These are phyloP conservation scores for Notocelia uddmanniana DNA, from an alignment of 2,888 invertebrate genomes.

Conservation along the genomic window DNA sequence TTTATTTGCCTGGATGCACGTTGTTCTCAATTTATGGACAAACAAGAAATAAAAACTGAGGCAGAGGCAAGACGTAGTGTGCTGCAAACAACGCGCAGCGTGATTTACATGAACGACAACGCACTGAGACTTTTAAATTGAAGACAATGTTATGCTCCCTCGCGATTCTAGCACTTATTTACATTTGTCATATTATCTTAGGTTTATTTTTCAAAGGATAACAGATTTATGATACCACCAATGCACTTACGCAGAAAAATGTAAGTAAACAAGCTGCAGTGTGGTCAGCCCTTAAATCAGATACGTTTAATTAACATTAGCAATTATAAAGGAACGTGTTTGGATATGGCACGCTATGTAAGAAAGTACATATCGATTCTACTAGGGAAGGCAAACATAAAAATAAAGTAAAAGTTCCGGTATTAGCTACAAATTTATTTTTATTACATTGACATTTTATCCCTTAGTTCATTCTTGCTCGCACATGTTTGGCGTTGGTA, in stretches of 20 bases:
- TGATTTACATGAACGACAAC: conserved; percentile 52
- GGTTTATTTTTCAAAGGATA: conserved; percentile 1
- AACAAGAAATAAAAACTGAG: conserved; percentile 54
- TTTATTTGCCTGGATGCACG: conserved; percentile 50
- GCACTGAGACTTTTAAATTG: conserved; percentile 53
- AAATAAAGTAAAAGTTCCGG: neutral
- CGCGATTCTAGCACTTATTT: conserved; percentile 43
- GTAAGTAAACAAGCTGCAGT: too few relatives aligned
- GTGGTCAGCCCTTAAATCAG: too few relatives aligned
- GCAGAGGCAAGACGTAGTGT: conserved; percentile 52
- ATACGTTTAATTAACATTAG: too few relatives aligned
- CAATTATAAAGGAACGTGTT: too few relatives aligned
- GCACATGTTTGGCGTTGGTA: neutral
- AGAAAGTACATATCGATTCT: neutral
- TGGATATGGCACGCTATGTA: neutral
- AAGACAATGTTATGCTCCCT: conserved; percentile 48
- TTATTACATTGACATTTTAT: neutral
- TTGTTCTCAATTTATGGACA: conserved; percentile 54
- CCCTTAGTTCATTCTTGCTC: neutral
- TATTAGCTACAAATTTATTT: neutral
- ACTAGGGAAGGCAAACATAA: neutral
- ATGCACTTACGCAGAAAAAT: too few relatives aligned
- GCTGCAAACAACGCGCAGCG: conserved; percentile 52
- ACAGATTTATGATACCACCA: neutral
- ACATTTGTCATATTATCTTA: conserved; percentile 36